Evolutionary conservation across 2,888 invertebrate genomes (phyloP), one percentile per base, ranked within the genome.

Genomic region (Scelioninae gen. 1): DNA sequence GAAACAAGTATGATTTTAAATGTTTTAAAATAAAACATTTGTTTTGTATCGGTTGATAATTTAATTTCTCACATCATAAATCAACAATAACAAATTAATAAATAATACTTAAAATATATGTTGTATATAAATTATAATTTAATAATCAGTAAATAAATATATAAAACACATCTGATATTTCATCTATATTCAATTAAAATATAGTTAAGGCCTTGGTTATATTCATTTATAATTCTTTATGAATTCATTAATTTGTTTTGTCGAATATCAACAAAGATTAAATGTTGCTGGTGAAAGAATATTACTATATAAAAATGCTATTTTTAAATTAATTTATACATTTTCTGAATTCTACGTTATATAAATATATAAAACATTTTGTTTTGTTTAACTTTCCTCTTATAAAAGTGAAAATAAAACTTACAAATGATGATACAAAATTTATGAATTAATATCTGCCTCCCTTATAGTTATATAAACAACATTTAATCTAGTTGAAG

Each of bases 131-230:
- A 38, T 8, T 38, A 38, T 1, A 10, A 10, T 38, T 38, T 38
- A 43, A 43, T n/a, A n/a, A n/a, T 9, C 5, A 43, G 5, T 43
- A 11, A 43, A 43, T 5, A 0, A n/a, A 43, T 43, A 43, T 43
- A 23, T 23, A 23, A 43, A 43, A 43, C 5, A 43, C 43, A 43
- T 11, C 11, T 11, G 9, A 43, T 43, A 43, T 43, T 43, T 43
- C 43, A 43, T 43, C n/a, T 43, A 43, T n/a, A n/a, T 43, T n/a
- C 43, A n/a, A n/a, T 43, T 43, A 43, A 43, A 43, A 43, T 43
- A 43, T 43, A 43, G 5, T 43, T 43, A 43, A 43, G 43, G 43
- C 43, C 43, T 43, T 43, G 43, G n/a, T 11, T 43, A 43, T 43
- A 43, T 34, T 34, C 34, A 34, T 34, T 34, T 43, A 43, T 43